Base-by-base conservation (phyloP, 2,888 invertebrate species). In the Pherbina coryleti region DNA sequence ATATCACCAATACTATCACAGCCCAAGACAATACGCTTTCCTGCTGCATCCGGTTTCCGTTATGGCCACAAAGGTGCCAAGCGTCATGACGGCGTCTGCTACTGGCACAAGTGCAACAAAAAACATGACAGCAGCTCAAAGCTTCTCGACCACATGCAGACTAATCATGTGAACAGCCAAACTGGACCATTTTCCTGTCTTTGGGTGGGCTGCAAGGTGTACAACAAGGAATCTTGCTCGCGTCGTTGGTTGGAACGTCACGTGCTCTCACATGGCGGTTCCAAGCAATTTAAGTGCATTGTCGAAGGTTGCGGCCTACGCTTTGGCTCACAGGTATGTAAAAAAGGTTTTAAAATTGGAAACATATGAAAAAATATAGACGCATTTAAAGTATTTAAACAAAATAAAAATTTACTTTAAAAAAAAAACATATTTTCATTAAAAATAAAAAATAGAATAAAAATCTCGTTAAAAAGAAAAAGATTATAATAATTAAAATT, bases 121-220 rank as follows among this genome's bases (percentile, higher is more conserved):
- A 93, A 93, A 87, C 95, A 95, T 84, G 95, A 95, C 81, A 93
- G 94, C 85, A 94, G 94, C 89, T 93, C 95, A 76, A 95, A 95
- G 88, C 93, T 97, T 82, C 91, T 96, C 85, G 96, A 96, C 90
- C 97, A 97, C 90, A 92, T 97, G 90, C 96, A 96, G 94, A 92
- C 92, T 81, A 93, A 93, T 84, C 97, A 97, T 91, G 96, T 97
- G 84, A 95, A 95, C 89, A 92, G 95, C 73, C 98, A 98, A 91
- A 94, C 93, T 22, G 94, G 94, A 19, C 96, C 95, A 86, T 97
- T 95, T 90, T 94, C 96, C 71, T 98, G 98, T 88, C 92, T 96
- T 76, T 98, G 98, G 98, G 92, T 94, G 84, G 96, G 95, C 72
- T 98, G 98, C 91, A 98, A 98, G 89, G 98, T 98, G 60, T 97